Evolutionary conservation across 2,797 vertebrate genomes (phyloP), one percentile per base, ranked within the genome.

Genomic region (Hippocampus kuda): DNA sequence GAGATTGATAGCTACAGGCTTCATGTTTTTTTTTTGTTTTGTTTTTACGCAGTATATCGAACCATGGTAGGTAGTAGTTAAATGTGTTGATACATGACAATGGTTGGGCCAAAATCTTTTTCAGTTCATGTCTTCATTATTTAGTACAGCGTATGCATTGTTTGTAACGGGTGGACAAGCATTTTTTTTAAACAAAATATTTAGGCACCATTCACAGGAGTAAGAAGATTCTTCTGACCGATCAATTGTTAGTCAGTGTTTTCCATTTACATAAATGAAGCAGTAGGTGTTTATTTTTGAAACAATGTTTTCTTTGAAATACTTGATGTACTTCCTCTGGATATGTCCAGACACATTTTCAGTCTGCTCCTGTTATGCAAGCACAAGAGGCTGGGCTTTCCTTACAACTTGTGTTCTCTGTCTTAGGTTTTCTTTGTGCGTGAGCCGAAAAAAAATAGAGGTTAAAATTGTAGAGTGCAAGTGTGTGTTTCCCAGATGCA

Each of bases 341-440:
- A 82, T 87, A 84, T 88, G 85, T 82, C 80, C 66, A 68, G 83
- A 88, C 86, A 86, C 77, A 86, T 89, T 87, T 86, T 65, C 71
- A 79, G 76, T 73, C 80, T 73, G 80, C 75, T 81, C 80, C 84
- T 84, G 72, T 89, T 90, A 80, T 53, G 38, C 82, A 88, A 88
- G 75, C 16, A 1, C 67, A 67, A 66, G 41, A 67, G 76, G 70
- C 70, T 72, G 64, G 63, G 44, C 59, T 76, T 68, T 76, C 73
- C 49, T 66, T 60, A 73, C 75, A 72, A 62, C 79, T 75, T 72
- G 53, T 78, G 74, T 74, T 85, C 65, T 24, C 72, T 74, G 70
- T 68, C 67, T 82, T 79, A 48, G 70, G 67, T 72, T 80, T 75
- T 67, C 30, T 53, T 46, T 77, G 80, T 70, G 69, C 18, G 16